Evolutionary conservation across 2,113 vertebrate genomes (phyloP), one percentile per base, ranked within the genome.

Genomic region (Sialia sialis): DNA sequence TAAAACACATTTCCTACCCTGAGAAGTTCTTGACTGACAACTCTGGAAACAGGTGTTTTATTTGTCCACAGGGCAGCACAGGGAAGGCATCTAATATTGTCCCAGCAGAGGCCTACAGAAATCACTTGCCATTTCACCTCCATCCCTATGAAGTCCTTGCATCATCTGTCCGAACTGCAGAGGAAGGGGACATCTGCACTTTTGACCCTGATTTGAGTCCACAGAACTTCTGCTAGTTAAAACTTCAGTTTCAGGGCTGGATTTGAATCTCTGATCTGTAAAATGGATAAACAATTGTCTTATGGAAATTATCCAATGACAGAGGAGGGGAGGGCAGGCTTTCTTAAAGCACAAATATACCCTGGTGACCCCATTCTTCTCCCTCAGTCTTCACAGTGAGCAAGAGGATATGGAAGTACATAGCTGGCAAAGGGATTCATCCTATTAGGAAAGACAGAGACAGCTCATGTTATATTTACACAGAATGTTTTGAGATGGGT

Each of bases 1-100:
- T 75, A 49, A 97, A 97, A 89, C 51, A 64, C 88, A 82, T 97
- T 97, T 95, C 95, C 72, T 95, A 92, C 84, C 89, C 90, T 91
- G 90, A 86, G 93, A 97, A 68, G 55, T 78, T 87, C 78, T 83
- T 84, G 90, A 96, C 25, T 93, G 96, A 94, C 89, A 96, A 75
- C 7, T 18, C 77, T 89, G 62, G 41, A 94, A 94, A 58, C 86
- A 67, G 89, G 38, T 19, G 17, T 44, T 82, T 59, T 73, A 60
- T 91, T 82, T 93, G 49, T 91, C 84, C 67, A 91, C 38, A 63
- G 74, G 84, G 78, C 49, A 91, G 54, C 66, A 79, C 34, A 73
- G 51, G 23, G 54, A 87, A 91, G 39, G 15, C 12, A 41, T 85
- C 74, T 79, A 62, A 78, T 72, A 74, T 21, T 63, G 54, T 89